Conservation (phyloP, 2,888 invertebrate genomes). For the Agonum fuliginosum region DNA sequence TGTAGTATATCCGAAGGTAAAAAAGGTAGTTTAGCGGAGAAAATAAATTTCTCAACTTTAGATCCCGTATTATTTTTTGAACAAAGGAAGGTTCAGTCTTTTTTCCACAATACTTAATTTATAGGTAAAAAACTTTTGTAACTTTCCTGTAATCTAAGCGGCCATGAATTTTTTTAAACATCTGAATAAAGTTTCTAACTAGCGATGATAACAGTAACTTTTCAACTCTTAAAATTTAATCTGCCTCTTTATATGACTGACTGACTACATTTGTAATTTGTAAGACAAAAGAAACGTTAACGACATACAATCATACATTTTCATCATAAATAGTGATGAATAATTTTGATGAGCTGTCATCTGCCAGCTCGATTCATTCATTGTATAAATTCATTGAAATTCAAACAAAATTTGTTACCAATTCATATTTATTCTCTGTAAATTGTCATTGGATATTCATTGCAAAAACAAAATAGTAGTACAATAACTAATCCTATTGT, state of each 20-base stretch:
- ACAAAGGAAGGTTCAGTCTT: conserved; percentile 29
- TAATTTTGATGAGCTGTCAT: conserved; percentile 35
- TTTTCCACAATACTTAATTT: conserved; percentile 35
- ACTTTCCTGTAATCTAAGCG: conserved; percentile 34
- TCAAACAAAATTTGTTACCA: conserved; percentile 13
- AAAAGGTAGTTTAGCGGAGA: conserved; percentile 23
- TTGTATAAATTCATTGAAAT: conserved; percentile 7
- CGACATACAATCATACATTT: conserved; percentile 14
- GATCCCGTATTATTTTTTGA: conserved; percentile 26
- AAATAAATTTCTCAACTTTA: conserved; percentile 24
- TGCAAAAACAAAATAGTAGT: conserved; percentile 11
- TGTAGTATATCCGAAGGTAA: conserved; percentile 9
- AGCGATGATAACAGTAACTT: conserved; percentile 11
- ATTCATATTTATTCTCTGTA: conserved; percentile 26
- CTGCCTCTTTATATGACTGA: conserved; percentile 7
- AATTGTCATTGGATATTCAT: background rate
- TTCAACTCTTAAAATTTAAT: conserved; percentile 2
- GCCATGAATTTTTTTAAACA: conserved; percentile 30
- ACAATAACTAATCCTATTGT: conserved; percentile 5
- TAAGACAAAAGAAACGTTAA: conserved; percentile 26
- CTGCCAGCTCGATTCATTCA: conserved; percentile 13
- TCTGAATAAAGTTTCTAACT: conserved; percentile 10
- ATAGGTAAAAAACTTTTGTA: conserved; percentile 26
- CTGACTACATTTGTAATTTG: conserved; percentile 19
- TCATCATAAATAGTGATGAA: conserved; percentile 42